These are phyloP conservation scores for Sminthopsis crassicaudata DNA, from an alignment of 2,113 vertebrate species.

Conservation along the genomic window DNA sequence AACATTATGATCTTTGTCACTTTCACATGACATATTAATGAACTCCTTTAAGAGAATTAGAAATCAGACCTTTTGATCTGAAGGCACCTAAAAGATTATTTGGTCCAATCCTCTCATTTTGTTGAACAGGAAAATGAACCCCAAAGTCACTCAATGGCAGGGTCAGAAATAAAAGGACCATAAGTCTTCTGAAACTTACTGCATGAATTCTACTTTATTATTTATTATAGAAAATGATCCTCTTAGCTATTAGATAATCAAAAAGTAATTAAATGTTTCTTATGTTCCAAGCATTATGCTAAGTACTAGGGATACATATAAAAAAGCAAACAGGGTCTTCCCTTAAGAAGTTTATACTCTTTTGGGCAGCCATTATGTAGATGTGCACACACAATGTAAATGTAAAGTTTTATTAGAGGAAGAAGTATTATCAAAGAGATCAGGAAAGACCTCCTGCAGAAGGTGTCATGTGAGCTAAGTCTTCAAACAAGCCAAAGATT, in stretches of 20 bases:
- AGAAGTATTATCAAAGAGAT: too few species aligned
- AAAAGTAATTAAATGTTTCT: not conserved
- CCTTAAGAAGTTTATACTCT: not conserved
- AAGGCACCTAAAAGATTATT: not conserved
- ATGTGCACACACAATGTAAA: not conserved
- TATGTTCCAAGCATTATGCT: not conserved
- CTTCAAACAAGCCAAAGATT: not conserved
- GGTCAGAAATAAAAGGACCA: not conserved
- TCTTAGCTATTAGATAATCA: not conserved
- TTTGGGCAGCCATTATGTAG: not conserved
- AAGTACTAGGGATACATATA: not conserved
- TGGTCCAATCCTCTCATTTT: not conserved
- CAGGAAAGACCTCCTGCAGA: not conserved
- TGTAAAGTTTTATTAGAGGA: too few species aligned
- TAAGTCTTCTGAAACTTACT: not conserved
- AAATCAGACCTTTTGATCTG: not conserved
- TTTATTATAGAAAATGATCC: constrained; percentile 10
- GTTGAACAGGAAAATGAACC: not conserved
- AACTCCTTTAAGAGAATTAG: not conserved
- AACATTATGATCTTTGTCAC: not conserved
- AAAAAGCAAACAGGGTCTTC: not conserved
- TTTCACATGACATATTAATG: not conserved
- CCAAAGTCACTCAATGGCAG: not conserved
- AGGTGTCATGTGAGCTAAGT: not conserved
- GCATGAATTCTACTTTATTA: not conserved